Base-by-base conservation (phyloP, 2,113 vertebrate genomes). In the Halcyon malimbica region DNA sequence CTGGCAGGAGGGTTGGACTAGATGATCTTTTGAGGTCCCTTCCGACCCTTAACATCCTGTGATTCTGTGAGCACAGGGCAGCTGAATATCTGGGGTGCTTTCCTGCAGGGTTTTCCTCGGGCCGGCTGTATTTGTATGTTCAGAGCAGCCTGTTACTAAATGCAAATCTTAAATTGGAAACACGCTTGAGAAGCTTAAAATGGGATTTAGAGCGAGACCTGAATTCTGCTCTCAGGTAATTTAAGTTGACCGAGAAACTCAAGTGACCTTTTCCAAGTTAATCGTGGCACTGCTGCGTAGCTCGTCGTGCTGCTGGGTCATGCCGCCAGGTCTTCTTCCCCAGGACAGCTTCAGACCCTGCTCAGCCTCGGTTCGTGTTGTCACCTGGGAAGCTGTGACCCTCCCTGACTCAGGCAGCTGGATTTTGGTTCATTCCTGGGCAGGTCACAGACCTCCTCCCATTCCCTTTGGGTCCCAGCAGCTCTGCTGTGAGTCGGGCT, bases 191-290 rank as follows among this genome's bases (percentile, higher is more conserved):
- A 62, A 82, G 95, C 94, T 96, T 95, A 93, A 82, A 92, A 70
- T 51, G 84, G 86, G 94, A 95, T 96, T 96, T 95, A 96, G 94
- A 84, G 76, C 96, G 78, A 53, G 81, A 62, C 77, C 92, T 87
- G 94, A 79, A 68, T 92, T 91, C 92, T 87, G 35, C 44, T 89
- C 57, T 82, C 80, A 59, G 95, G 91, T 93, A 89, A 75, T 78
- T 95, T 70, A 60, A 68, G 56, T 62, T 95, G 95, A 84, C 90
- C 33, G 9, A 81, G 80, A 90, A 89, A 91, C 88, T 68, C 65
- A 0, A 1, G 13, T 95, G 77, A 89, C 65, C 81, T 63, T 60
- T 51, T 51, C 13, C 11, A 20, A 41, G 9, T 54, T 17, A 37
- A 15, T 3, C 46, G 50, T 65, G 85, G 68, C 14, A 3, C 64